A percentile compares a stretch with the other conserved stretches of the same genome.
Evolutionary conservation across 2,797 vertebrate species (phyloP).

Genomic region (Microchirus variegatus): DNA sequence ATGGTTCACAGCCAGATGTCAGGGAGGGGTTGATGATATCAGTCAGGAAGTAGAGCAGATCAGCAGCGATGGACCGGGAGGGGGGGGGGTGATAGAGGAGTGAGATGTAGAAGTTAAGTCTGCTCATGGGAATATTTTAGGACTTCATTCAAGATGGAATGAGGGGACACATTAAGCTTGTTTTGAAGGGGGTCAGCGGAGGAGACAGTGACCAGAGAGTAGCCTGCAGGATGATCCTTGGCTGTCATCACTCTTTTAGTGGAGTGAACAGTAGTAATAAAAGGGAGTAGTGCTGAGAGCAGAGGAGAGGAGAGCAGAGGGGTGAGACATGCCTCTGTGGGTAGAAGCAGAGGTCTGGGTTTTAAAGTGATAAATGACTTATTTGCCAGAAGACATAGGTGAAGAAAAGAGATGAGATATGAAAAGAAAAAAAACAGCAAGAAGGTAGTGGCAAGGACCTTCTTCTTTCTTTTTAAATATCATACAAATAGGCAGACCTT

Average conservation of each 20-base stretch:
- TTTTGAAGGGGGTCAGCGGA: conserved; percentile 37
- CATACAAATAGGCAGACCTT: too few relatives aligned
- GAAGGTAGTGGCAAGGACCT: background rate
- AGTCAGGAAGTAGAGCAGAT: conserved; percentile 46
- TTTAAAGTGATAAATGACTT: conserved; percentile 14
- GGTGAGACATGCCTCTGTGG: background rate
- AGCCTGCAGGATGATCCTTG: conserved; percentile 21
- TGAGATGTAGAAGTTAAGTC: conserved; percentile 45
- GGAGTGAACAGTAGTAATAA: conserved; percentile 8
- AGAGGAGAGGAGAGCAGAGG: background rate
- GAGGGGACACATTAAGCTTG: conserved; percentile 25
- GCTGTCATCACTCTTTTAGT: conserved; percentile 30
- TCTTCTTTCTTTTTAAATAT: conserved; percentile 1
- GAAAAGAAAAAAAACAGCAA: conserved; percentile 27
- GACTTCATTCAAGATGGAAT: conserved; percentile 43
- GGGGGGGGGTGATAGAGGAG: background rate
- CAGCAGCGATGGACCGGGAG: conserved; percentile 12
- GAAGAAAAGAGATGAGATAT: conserved; percentile 32
- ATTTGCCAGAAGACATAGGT: conserved; percentile 26
- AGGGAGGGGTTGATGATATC: conserved; percentile 42
- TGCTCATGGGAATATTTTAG: conserved; percentile 40
- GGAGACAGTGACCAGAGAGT: conserved; percentile 29
- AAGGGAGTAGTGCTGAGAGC: conserved; percentile 1
- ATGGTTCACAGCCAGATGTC: conserved; percentile 58
- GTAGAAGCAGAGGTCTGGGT: conserved; percentile 10